Evolutionary conservation across 2,113 vertebrate genomes (phyloP).

Genomic region (Cinclus cinclus): DNA sequence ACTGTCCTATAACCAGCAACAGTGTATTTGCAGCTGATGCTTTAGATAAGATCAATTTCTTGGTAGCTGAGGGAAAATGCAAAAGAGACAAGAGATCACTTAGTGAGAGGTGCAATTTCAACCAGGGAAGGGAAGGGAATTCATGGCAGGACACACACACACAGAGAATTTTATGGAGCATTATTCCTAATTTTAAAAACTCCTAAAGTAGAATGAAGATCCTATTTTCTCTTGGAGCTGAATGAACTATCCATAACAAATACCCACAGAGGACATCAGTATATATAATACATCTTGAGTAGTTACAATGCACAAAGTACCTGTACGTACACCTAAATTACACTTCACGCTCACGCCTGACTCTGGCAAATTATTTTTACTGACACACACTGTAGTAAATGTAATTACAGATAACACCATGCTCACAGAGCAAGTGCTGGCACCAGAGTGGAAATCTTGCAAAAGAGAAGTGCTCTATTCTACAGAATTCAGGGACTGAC

Average conservation of each 20-base stretch:
- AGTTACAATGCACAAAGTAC: neutral
- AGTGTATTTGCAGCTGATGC: neutral
- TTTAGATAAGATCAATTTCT: neutral
- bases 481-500: neutral
- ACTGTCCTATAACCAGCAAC: neutral
- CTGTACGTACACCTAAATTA: neutral
- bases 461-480: neutral
- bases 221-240: neutral
- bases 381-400: neutral
- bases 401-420: neutral
- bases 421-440: neutral
- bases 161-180: neutral
- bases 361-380: neutral
- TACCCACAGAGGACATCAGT: neutral
- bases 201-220: neutral
- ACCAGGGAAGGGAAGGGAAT: neutral
- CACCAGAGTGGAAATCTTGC: neutral
- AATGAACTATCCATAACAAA: neutral
- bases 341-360: neutral
- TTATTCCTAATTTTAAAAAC: neutral
- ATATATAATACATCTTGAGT: neutral
- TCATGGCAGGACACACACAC: neutral
- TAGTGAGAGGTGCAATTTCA: neutral
- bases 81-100: neutral
- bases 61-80: neutral